These are phyloP conservation scores for Drosophila mojavensis DNA, from an alignment of 1,140 invertebrate genomes.

Conservation along the genomic window DNA sequence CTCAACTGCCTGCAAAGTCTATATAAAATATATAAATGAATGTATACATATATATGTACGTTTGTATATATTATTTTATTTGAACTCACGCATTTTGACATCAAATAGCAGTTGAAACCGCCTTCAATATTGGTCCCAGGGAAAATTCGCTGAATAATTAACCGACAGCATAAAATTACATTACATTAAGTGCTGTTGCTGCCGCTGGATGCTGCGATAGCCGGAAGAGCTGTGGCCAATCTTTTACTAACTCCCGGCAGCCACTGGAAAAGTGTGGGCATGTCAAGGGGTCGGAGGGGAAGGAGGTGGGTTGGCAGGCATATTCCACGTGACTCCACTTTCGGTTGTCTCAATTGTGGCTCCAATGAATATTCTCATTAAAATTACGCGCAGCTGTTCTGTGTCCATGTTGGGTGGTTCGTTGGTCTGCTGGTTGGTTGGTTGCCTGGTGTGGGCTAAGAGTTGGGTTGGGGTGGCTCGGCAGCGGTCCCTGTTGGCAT, in stretches of 20 bases:
- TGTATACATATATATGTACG: no score
- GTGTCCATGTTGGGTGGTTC: conserved; percentile 14
- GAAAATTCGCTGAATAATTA: conserved; percentile 70
- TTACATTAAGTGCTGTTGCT: conserved; percentile 68
- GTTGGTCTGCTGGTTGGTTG: neutral
- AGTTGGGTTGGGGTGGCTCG: conserved; percentile 4
- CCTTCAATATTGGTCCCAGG: conserved; percentile 5
- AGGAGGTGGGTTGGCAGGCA: neutral
- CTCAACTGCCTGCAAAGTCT: conserved; percentile 1
- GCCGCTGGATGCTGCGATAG: conserved; percentile 30
- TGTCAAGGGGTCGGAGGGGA: neutral
- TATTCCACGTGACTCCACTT: conserved; percentile 44
- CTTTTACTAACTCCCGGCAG: conserved; percentile 56
- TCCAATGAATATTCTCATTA: conserved; percentile 76
- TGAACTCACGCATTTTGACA: conserved; percentile 39
- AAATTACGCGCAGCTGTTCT: conserved; percentile 69
- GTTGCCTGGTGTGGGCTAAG: neutral
- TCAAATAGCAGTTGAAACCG: conserved; percentile 40
- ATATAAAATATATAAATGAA: neutral
- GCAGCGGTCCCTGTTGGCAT: conserved; percentile 13
- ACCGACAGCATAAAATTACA: conserved; percentile 73
- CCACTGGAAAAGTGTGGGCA: neutral
- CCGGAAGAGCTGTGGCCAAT: conserved; percentile 64
- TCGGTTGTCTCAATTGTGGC: conserved; percentile 66
- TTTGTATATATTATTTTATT: conserved; percentile 20